A percentile compares a stretch with the other conserved stretches of the same genome.
These are phyloP conservation scores for Ceyx melanurus DNA, from an alignment of 2,113 vertebrate genomes.

Conservation along the genomic window DNA sequence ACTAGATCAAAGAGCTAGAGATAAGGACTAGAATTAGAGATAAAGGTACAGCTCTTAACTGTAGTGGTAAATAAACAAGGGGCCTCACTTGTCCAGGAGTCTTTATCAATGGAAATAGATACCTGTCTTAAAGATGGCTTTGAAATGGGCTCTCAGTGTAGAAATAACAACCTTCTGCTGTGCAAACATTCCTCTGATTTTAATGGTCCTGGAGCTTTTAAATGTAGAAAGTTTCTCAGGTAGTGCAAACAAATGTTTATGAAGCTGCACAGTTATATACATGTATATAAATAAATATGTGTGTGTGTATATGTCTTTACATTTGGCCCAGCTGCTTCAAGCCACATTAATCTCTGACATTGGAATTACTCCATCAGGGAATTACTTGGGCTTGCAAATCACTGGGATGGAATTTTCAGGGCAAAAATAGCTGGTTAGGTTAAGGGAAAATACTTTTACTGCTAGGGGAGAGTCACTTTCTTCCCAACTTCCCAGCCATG, in stretches of 20 bases:
- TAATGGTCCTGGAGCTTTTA: neutral
- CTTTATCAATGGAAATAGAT: neutral
- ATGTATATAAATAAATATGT: neutral
- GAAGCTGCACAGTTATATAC: neutral
- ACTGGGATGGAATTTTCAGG: neutral
- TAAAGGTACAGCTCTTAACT: neutral
- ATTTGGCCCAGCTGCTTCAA: neutral
- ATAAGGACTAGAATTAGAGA: neutral
- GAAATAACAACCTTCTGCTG: neutral
- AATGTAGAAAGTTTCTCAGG: neutral
- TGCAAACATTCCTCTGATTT: neutral
- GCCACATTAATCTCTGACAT: neutral
- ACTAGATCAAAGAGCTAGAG: neutral
- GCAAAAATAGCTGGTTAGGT: neutral
- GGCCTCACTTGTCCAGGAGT: neutral
- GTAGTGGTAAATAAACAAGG: neutral
- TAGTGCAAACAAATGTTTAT: neutral
- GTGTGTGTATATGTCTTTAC: neutral
- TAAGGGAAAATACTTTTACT: neutral
- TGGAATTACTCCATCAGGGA: neutral
- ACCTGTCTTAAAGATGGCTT: neutral
- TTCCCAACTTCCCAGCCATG: rapidly evolving
- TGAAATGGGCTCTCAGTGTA: neutral
- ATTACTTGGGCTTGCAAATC: neutral
- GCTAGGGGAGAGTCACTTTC: neutral